These are phyloP conservation scores for Lampris megalopsis DNA, from an alignment of 2,113 vertebrate species.

Conservation along the genomic window DNA sequence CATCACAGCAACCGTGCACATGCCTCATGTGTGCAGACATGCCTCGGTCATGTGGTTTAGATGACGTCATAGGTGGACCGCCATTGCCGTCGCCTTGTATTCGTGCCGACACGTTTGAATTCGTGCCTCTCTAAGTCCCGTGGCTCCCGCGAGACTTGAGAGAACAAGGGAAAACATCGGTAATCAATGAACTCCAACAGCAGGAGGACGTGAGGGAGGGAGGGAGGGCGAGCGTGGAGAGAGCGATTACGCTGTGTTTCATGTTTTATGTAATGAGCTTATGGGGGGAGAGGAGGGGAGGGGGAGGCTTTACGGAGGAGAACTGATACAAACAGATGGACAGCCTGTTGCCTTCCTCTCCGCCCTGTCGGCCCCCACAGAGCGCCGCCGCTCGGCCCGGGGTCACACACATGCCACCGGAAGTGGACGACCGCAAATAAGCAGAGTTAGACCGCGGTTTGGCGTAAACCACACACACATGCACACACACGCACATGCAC, in stretches of 20 bases:
- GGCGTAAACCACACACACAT: neutral
- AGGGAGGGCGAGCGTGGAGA: constrained; percentile 41
- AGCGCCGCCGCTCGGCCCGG: constrained; percentile 32
- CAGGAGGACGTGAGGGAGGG: constrained; percentile 3
- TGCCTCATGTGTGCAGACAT: no score
- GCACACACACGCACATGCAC: no score
- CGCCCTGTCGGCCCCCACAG: constrained; percentile 44
- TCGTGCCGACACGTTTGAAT: no score
- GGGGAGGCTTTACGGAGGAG: constrained; percentile 66
- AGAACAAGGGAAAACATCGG: neutral
- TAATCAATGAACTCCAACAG: constrained; percentile 34
- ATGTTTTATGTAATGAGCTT: constrained; percentile 80
- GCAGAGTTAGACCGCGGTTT: neutral
- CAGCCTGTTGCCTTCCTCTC: constrained; percentile 57
- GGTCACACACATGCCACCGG: constrained; percentile 59
- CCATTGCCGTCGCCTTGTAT: no score
- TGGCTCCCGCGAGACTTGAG: no score
- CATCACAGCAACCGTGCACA: neutral
- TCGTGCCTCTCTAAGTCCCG: no score
- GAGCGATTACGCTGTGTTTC: constrained; percentile 77
- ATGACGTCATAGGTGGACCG: no score
- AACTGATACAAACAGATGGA: constrained; percentile 75
- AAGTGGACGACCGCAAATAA: constrained; percentile 51
- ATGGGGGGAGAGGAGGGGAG: constrained; percentile 20
- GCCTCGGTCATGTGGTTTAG: no score